Conservation (phyloP, 2,888 invertebrate species). For the Cenopis cana region DNA sequence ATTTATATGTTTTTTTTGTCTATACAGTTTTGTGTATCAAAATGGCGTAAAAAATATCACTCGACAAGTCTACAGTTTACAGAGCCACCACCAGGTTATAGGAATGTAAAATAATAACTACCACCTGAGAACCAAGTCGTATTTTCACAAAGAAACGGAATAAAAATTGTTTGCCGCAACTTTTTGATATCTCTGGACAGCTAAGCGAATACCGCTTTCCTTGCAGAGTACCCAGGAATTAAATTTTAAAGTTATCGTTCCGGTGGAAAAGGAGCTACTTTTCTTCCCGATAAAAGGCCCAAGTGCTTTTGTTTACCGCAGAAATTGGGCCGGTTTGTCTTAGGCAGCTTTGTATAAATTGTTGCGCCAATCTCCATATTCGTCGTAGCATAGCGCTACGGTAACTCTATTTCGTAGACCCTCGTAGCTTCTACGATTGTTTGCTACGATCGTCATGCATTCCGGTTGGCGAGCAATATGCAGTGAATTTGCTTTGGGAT, state of each 20-base stretch:
- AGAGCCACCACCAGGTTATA: neutral
- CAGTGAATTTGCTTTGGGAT: conserved; percentile 1
- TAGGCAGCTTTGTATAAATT: conserved; percentile 23
- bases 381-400: conserved; percentile 20
- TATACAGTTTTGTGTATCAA: too few relatives aligned
- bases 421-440: conserved; percentile 30
- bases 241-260: conserved; percentile 37
- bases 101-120: neutral
- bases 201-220: conserved; percentile 28
- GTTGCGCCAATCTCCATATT: conserved; percentile 34
- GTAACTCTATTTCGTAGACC: conserved; percentile 35
- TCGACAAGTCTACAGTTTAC: too few relatives aligned
- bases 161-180: conserved; percentile 7
- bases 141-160: neutral
- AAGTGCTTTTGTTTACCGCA: neutral
- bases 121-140: neutral
- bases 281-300: neutral
- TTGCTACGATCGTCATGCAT: conserved; percentile 6
- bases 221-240: conserved; percentile 25
- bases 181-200: conserved; percentile 19
- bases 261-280: conserved; percentile 18
- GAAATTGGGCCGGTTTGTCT: neutral
- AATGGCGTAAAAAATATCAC: too few relatives aligned
- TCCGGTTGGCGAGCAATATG: conserved; percentile 5
- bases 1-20: too few relatives aligned